Percentiles rank a stretch among this genome's conserved stretches.
These are phyloP conservation scores for Sinella curviseta DNA, from an alignment of 1,140 invertebrate genomes.

Conservation along the genomic window DNA sequence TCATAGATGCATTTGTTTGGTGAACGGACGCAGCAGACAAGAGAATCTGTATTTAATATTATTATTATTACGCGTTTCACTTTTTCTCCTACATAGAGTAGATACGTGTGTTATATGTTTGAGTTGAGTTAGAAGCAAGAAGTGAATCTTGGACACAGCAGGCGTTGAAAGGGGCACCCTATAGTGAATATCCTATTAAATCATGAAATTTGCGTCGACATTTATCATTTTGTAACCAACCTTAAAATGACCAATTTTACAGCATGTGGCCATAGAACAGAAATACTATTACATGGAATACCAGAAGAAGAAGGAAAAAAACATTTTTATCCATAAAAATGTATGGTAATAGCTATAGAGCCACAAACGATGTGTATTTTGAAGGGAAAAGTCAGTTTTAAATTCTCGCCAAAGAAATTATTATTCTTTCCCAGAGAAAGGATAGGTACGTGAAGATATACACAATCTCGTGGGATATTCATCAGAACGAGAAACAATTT, in stretches of 20 bases:
- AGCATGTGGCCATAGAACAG: slow-evolving; percentile 38
- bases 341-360: not conserved
- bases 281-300: not conserved
- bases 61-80: too few species aligned
- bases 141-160: slow-evolving; percentile 40
- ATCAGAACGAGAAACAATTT: too few species aligned
- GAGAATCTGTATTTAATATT: too few species aligned
- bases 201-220: slow-evolving; percentile 47
- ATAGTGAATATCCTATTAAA: slow-evolving; percentile 47
- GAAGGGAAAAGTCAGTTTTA: not conserved
- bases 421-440: not conserved
- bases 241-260: slow-evolving; percentile 48
- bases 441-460: too few species aligned
- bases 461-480: too few species aligned
- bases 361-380: not conserved
- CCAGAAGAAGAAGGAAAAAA: not conserved
- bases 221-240: slow-evolving; percentile 48
- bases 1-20: too few species aligned
- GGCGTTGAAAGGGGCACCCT: slow-evolving; percentile 48
- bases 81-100: too few species aligned
- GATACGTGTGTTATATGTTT: too few species aligned
- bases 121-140: not conserved
- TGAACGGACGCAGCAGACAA: too few species aligned
- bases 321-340: not conserved
- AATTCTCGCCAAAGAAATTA: not conserved